Conservation (phyloP, 2,113 vertebrate genomes). For the Elanoides forficatus region DNA sequence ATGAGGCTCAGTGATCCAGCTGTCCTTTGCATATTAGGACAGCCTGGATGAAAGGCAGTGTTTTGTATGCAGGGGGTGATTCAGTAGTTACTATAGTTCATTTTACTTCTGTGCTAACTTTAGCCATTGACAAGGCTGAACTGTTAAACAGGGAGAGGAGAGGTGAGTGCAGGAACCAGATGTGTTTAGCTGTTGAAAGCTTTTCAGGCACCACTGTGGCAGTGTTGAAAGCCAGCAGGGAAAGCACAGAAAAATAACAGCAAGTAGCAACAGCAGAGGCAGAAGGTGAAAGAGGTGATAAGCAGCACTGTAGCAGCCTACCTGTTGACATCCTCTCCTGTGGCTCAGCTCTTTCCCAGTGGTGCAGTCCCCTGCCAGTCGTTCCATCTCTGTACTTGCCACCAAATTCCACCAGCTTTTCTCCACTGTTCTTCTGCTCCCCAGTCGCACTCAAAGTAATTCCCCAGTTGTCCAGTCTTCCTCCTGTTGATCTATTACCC, state of each 20-base stretch:
- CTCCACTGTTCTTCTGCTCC: neutral
- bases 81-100: neutral
- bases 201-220: neutral
- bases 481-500: neutral
- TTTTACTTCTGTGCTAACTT: neutral
- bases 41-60: neutral
- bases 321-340: accelerated
- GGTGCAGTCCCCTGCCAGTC: neutral
- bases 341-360: neutral
- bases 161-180: neutral
- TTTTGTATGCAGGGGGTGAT: neutral
- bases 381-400: neutral
- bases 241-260: neutral
- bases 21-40: neutral
- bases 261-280: neutral
- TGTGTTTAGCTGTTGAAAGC: neutral
- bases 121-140: neutral
- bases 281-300: neutral
- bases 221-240: neutral
- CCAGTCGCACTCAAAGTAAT: neutral
- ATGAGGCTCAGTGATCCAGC: neutral
- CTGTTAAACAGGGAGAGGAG: neutral
- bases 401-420: neutral
- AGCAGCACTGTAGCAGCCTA: neutral
- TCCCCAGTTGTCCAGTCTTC: neutral